A percentile compares a stretch with the other conserved stretches of the same genome.
Evolutionary conservation across 2,113 vertebrate species (phyloP).

Genomic region (Lamprologus ornatipinnis): DNA sequence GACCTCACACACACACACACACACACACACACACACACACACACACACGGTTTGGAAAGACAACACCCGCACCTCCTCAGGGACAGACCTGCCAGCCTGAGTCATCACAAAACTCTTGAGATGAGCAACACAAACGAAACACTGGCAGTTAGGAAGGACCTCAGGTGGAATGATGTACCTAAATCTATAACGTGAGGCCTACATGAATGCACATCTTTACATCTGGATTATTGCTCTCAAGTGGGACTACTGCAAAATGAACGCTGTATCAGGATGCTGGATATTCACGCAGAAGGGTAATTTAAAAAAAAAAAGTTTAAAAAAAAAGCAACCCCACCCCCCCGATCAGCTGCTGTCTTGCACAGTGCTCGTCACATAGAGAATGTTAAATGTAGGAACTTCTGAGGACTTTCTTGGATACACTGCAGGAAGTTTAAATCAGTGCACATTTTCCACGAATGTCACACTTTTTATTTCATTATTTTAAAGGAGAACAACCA

Average conservation of each 20-base stretch:
- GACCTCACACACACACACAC: not conserved
- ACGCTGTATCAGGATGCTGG: not conserved
- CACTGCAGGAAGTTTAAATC: not conserved
- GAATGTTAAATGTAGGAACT: not conserved
- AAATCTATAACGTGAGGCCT: not conserved
- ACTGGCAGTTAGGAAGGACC: not conserved
- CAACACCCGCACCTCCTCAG: constrained; percentile 31
- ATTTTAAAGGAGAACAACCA: not conserved
- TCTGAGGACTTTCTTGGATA: not conserved
- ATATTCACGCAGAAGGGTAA: not conserved
- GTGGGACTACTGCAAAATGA: not conserved
- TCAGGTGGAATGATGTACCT: not conserved
- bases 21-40: not conserved
- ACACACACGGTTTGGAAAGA: not conserved
- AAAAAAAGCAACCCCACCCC: not conserved
- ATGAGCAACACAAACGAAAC: not conserved
- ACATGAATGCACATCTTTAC: not conserved
- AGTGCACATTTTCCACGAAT: not conserved
- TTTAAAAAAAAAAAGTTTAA: fast-evolving
- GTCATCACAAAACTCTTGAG: not conserved
- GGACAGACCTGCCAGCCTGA: constrained; percentile 27
- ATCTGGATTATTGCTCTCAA: not conserved
- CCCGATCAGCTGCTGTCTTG: not conserved
- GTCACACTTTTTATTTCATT: not conserved
- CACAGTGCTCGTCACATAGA: not conserved